Conservation (phyloP, 2,888 invertebrate genomes). For the Drosophila robusta region DNA sequence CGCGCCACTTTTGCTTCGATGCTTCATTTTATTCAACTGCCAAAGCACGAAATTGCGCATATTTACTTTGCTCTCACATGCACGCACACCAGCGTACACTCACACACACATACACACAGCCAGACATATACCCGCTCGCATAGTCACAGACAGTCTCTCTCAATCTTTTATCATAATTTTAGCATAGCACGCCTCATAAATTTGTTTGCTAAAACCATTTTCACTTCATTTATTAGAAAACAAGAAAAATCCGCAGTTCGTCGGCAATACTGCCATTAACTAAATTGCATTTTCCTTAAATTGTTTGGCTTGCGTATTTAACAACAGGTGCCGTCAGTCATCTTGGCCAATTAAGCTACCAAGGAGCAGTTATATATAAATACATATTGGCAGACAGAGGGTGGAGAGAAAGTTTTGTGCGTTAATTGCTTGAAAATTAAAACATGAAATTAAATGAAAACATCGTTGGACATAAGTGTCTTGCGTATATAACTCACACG, state of each 20-base stretch:
- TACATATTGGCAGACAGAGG: neutral
- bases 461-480: conserved; percentile 72
- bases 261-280: conserved; percentile 11
- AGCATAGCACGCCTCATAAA: conserved; percentile 72
- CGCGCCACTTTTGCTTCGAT: conserved; percentile 74
- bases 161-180: conserved; percentile 77
- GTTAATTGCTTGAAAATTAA: conserved; percentile 80
- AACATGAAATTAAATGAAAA: conserved; percentile 81
- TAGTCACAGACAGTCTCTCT: conserved; percentile 3
- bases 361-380: conserved; percentile 1
- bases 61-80: conserved; percentile 62
- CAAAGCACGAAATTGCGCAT: conserved; percentile 80
- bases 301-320: conserved; percentile 23
- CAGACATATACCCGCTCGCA: conserved; percentile 4
- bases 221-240: conserved; percentile 77
- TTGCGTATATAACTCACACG: conserved; percentile 63
- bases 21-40: conserved; percentile 68
- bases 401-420: conserved; percentile 43
- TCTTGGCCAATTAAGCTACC: conserved; percentile 51
- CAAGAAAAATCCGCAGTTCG: conserved; percentile 14
- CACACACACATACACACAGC: conserved; percentile 13
- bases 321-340: conserved; percentile 45
- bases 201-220: conserved; percentile 77
- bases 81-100: conserved; percentile 15
- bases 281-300: conserved; percentile 45